Percentiles rank a stretch among this genome's conserved stretches.
phyloP scores from a whole-genome alignment of 1,140 invertebrate genomes.

The Metopolophium dirhodum region DNA sequence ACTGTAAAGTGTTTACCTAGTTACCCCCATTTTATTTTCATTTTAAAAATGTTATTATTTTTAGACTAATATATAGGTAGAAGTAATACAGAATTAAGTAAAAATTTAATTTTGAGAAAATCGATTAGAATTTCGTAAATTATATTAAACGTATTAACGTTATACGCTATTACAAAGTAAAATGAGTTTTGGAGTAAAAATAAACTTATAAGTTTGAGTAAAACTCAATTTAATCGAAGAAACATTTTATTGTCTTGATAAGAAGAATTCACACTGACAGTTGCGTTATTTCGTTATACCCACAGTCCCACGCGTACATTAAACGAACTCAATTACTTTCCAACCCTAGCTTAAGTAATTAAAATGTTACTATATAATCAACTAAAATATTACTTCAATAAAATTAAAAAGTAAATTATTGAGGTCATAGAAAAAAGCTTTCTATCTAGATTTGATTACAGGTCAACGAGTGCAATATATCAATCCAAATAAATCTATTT shows the following conservation, averaged over 20 bases:
- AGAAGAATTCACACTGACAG: conserved; percentile 58
- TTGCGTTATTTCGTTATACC: background rate
- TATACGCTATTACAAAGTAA: background rate
- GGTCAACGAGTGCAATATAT: background rate
- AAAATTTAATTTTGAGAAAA: background rate
- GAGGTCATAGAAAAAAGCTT: background rate
- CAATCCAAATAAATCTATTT: conserved; percentile 60
- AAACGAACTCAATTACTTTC: background rate
- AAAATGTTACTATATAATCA: background rate
- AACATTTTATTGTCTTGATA: conserved; percentile 57
- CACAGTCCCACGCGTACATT: background rate
- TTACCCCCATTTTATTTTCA: background rate
- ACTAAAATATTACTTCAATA: background rate
- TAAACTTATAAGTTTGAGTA: background rate
- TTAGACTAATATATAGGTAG: background rate
- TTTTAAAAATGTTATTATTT: background rate
- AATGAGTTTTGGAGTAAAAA: background rate
- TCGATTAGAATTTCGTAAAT: background rate
- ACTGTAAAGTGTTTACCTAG: no score
- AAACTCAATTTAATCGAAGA: conserved; percentile 1
- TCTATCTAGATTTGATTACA: background rate
- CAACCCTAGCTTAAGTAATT: background rate
- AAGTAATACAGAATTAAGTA: background rate
- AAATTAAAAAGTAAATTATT: background rate
- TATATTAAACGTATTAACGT: background rate